phyloP scores from a whole-genome alignment of 2,888 invertebrate genomes.

The Xestia rhomboidea region DNA sequence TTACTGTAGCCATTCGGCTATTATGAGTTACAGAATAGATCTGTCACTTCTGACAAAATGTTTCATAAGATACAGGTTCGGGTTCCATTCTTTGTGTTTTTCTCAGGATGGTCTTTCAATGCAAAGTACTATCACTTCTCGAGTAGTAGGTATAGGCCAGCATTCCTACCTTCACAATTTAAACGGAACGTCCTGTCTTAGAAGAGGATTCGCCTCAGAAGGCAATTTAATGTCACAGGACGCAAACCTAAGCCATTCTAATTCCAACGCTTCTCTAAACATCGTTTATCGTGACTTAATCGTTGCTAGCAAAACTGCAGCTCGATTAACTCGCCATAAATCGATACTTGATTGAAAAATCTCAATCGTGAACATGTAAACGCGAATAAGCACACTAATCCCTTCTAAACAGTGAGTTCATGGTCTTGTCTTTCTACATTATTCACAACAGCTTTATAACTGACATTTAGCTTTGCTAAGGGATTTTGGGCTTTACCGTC shows the following conservation, averaged over 20 bases:
- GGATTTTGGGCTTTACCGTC: conserved; percentile 49
- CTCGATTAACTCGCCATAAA: conserved; percentile 50
- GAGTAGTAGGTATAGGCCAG: neutral
- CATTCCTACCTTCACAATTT: conserved; percentile 22
- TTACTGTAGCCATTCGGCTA: conserved; percentile 41
- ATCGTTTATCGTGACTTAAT: conserved; percentile 41
- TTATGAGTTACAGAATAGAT: conserved; percentile 50
- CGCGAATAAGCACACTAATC: conserved; percentile 62
- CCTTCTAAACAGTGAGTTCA: conserved; percentile 79
- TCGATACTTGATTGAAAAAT: conserved; percentile 54
- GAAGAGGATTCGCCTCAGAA: conserved; percentile 8
- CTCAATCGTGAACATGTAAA: conserved; percentile 53
- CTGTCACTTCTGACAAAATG: conserved; percentile 49
- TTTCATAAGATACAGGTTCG: conserved; percentile 33
- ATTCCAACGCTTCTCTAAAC: conserved; percentile 13
- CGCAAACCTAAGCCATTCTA: conserved; percentile 23
- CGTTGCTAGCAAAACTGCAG: conserved; percentile 15
- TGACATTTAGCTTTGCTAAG: conserved; percentile 67
- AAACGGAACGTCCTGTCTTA: conserved; percentile 8
- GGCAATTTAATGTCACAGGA: conserved; percentile 12
- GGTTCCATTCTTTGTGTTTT: conserved; percentile 13
- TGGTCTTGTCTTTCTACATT: conserved; percentile 71
- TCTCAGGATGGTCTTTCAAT: conserved; percentile 29
- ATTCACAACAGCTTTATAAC: conserved; percentile 63
- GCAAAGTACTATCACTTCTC: neutral